Evolutionary conservation across 2,888 invertebrate species (phyloP), one percentile per base, ranked within the genome.

Genomic region (Pseudoips prasinana): DNA sequence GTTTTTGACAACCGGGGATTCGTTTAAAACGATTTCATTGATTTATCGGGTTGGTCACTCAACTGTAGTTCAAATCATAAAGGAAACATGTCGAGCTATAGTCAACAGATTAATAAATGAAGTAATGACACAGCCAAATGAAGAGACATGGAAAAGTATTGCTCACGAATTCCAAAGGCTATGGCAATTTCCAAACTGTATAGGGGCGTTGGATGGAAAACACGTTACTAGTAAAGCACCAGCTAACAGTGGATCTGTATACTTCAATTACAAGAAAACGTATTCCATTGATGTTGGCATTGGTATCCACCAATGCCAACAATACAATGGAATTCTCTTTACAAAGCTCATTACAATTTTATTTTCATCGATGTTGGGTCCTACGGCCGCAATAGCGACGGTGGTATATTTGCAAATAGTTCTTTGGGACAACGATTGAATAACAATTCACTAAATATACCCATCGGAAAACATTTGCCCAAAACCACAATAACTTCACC

Each of bases 91-190:
- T 7, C 9, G 24, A 39, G 43, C 56, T 63, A 54, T 58, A 63
- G 22, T 63, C 52, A 34, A 37, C 27, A 14, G 58, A 58, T 10
- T 52, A 62, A 14, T 57, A 60, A 59, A 50, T 52, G 17, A 52
- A 40, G 43, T 50, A 31, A 55, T 58, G 54, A 48, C 49, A 7
- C 5, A 26, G 45, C 53, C 55, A 32, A 33, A 39, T 22, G 25
- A 33, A 33, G 10, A 33, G 28, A 39, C 22, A 22, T 55, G 58
- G 48, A 33, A 25, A 26, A 11, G 33, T 22, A 40, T 43, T 31
- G 45, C 39, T 26, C 29, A 49, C 30, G 36, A 25, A 8, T 55
- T 28, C 8, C 20, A 24, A 23, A 36, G 36, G 24, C 29, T 29
- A 7, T 33, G 41, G 39, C 29, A 52, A 22, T 46, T 53, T 31